Base-by-base conservation (phyloP, 2,888 invertebrate species). In the Cerceris ruficornis region DNA sequence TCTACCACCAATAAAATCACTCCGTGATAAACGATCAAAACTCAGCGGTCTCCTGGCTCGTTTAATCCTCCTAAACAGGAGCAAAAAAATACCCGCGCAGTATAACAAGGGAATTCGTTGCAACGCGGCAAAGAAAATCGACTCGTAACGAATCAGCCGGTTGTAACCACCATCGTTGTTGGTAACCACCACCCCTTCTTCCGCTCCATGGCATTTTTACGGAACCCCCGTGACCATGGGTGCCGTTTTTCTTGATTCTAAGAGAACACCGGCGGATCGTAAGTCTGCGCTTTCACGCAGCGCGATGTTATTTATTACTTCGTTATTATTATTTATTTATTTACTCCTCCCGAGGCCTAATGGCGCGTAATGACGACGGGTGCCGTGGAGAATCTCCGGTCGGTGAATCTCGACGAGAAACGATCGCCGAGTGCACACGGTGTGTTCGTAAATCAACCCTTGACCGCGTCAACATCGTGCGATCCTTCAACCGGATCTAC, bases 271-370 rank as follows among this genome's bases (percentile, higher is more conserved):
- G 42, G 9, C 5, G 46, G 8, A 6, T 49, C 43, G 62, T 50
- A 28, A 13, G 14, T 8, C 66, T 50, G 41, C 74, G 49, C 69
- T 69, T 69, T 67, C 62, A 61, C 50, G 70, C 71, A 59, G 42
- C 59, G 13, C 17, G 68, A n/a, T 41, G 68, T 82, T 79, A 82
- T 86, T 86, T 84, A 85, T 82, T 69, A 62, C 82, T 84, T 85
- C 82, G 79, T 85, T 85, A 84, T 76, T 82, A 80, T 86, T 82
- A 84, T 86, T 86, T 86, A 82, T 80, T 85, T 82, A 86, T 81
- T 84, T 82, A 75, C 67, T 71, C 60, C 52, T 14, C 41, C n/a
- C 62, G 46, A 57, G 28, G 61, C 52, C 41, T 82, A 84, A 85
- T 85, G 79, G 70, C 17, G 61, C 69, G 67, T 85, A 85, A 85